These are phyloP conservation scores for Leucophenga montana DNA, from an alignment of 2,888 invertebrate species.

Conservation along the genomic window DNA sequence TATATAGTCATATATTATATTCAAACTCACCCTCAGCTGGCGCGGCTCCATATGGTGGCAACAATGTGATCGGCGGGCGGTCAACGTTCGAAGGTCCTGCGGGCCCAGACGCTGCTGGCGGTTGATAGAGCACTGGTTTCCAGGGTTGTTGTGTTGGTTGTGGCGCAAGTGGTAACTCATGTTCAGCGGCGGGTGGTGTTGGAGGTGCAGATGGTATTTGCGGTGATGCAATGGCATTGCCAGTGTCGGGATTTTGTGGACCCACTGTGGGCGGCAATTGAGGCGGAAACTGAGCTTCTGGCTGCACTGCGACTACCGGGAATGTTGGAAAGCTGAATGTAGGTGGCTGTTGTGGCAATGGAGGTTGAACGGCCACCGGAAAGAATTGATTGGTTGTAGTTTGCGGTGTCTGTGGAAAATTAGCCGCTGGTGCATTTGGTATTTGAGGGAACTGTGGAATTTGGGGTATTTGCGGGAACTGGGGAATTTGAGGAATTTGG, in stretches of 20 bases:
- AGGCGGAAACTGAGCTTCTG: conserved; percentile 61
- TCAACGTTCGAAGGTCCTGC: conserved; percentile 44
- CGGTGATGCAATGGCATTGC: conserved; percentile 67
- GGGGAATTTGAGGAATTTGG: conserved; percentile 36
- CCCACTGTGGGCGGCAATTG: conserved; percentile 53
- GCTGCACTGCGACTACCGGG: conserved; percentile 39
- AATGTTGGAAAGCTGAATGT: conserved; percentile 46
- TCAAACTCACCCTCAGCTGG: conserved; percentile 59
- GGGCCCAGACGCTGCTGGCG: conserved; percentile 45
- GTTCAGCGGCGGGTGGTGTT: conserved; percentile 36
- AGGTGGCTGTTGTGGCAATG: conserved; percentile 62
- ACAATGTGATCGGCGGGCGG: conserved; percentile 65
- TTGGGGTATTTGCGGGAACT: conserved; percentile 35
- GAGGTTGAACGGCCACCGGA: conserved; percentile 61
- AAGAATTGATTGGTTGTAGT: conserved; percentile 52
- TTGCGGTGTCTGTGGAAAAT: conserved; percentile 35
- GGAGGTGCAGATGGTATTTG: conserved; percentile 60
- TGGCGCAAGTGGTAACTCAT: conserved; percentile 38
- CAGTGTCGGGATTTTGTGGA: conserved; percentile 51
- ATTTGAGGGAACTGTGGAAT: conserved; percentile 34
- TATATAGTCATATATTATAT: no score
- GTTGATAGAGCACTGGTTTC: conserved; percentile 59
- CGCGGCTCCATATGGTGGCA: conserved; percentile 63
- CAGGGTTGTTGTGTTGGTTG: conserved; percentile 50
- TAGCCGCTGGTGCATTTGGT: conserved; percentile 33